phyloP scores from a whole-genome alignment of 2,113 vertebrate species.

The Sylvilagus bachmani region DNA sequence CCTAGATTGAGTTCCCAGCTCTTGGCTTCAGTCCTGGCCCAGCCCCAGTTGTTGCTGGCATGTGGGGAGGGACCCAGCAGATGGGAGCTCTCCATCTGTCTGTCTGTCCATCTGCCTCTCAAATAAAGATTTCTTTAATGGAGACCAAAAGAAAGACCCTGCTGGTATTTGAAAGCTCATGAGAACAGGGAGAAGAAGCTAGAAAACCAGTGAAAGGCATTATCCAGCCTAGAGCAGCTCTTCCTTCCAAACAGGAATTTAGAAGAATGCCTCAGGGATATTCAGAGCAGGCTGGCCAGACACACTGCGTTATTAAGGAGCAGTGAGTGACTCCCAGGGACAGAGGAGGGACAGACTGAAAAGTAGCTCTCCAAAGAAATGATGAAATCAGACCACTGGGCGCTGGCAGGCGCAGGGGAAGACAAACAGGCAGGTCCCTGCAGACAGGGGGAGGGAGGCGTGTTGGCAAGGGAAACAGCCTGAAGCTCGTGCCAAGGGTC shows the following conservation, averaged over 20 bases:
- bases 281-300: background rate
- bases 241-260: background rate
- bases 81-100: too few species aligned
- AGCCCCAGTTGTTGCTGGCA: too few species aligned
- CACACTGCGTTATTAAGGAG: background rate
- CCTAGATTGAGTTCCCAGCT: too few species aligned
- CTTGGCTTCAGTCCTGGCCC: too few species aligned
- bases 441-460: background rate
- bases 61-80: too few species aligned
- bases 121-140: too few species aligned
- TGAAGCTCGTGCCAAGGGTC: background rate
- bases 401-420: background rate
- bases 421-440: background rate
- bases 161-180: background rate
- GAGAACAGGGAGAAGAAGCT: background rate
- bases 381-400: slow-evolving; percentile 24
- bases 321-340: background rate
- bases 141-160: background rate
- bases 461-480: background rate
- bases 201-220: background rate
- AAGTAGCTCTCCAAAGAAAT: background rate
- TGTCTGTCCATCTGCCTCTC: too few species aligned
- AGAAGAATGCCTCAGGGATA: background rate
- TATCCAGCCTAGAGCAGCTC: background rate
- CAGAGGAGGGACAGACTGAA: background rate